phyloP scores from a whole-genome alignment of 64 coral and sea anemone genomes.

The Platygyra sinensis region DNA sequence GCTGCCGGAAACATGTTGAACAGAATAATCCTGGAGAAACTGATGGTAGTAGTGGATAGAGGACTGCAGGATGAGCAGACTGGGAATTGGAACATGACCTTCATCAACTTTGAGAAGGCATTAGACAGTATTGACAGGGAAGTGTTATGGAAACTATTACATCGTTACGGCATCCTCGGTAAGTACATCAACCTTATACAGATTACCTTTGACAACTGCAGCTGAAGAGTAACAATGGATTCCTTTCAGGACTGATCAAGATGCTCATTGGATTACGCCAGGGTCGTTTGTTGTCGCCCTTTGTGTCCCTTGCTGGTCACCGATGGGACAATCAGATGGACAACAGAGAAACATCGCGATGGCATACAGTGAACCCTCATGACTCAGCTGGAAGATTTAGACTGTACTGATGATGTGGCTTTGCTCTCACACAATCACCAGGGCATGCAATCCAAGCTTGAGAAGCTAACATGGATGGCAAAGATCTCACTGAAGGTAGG shows the following conservation, averaged over 20 bases:
- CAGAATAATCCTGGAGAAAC: conserved; percentile 5
- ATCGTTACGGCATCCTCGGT: background rate
- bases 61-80: conserved; percentile 29
- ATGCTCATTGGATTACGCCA: background rate
- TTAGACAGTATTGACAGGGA: background rate
- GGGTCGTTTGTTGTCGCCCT: conserved; percentile 4
- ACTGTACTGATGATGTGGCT: conserved; percentile 3
- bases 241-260: background rate
- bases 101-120: background rate
- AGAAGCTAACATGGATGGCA: too few species aligned
- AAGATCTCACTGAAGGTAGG: background rate
- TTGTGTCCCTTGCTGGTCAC: conserved; percentile 15
- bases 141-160: background rate
- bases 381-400: conserved; percentile 5
- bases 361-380: conserved; percentile 34
- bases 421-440: background rate
- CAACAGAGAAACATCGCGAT: background rate
- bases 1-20: conserved; percentile 31
- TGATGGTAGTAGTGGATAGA: conserved; percentile 33
- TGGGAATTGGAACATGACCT: conserved; percentile 20
- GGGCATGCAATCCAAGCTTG: conserved; percentile 22
- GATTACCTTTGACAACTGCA: too few species aligned
- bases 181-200: too few species aligned
- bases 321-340: conserved; percentile 3
- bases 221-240: too few species aligned